Conservation (phyloP, 2,113 vertebrate species). For the Poecilia latipinna region DNA sequence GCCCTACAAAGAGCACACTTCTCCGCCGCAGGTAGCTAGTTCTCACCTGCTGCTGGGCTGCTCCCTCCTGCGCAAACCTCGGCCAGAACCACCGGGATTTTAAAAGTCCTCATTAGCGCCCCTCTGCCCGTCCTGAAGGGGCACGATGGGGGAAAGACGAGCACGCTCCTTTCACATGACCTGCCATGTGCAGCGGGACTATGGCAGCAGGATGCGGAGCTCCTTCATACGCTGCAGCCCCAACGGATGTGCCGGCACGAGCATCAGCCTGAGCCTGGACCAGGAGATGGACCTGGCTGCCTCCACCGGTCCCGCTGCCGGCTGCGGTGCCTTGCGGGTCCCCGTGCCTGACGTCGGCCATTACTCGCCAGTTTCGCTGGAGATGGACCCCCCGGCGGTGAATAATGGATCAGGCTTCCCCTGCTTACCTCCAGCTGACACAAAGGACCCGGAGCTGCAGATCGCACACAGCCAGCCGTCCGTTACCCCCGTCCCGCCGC, state of each 20-base stretch:
- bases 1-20: slow-evolving; percentile 27
- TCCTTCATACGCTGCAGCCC: slow-evolving; percentile 58
- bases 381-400: slow-evolving; percentile 66
- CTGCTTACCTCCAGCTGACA: slow-evolving; percentile 46
- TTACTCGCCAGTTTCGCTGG: slow-evolving; percentile 83
- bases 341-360: slow-evolving; percentile 43
- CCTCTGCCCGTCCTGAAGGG: background rate
- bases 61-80: slow-evolving; percentile 13
- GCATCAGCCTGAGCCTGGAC: slow-evolving; percentile 55
- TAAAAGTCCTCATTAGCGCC: slow-evolving; percentile 2
- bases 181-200: slow-evolving; percentile 65
- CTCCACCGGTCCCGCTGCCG: slow-evolving; percentile 15
- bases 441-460: slow-evolving; percentile 70
- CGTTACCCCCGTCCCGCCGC: slow-evolving; percentile 28
- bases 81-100: slow-evolving; percentile 13
- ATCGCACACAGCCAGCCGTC: slow-evolving; percentile 56
- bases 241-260: slow-evolving; percentile 67
- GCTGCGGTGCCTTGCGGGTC: slow-evolving; percentile 7
- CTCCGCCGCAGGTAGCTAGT: slow-evolving; percentile 44
- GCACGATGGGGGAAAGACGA: slow-evolving; percentile 73
- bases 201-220: slow-evolving; percentile 55
- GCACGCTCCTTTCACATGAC: slow-evolving; percentile 65
- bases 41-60: slow-evolving; percentile 9
- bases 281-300: slow-evolving; percentile 54
- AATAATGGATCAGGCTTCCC: slow-evolving; percentile 81